Evolutionary conservation across 2,113 vertebrate species (phyloP), one percentile per base, ranked within the genome.

Genomic region (Chaenogobius annularis): DNA sequence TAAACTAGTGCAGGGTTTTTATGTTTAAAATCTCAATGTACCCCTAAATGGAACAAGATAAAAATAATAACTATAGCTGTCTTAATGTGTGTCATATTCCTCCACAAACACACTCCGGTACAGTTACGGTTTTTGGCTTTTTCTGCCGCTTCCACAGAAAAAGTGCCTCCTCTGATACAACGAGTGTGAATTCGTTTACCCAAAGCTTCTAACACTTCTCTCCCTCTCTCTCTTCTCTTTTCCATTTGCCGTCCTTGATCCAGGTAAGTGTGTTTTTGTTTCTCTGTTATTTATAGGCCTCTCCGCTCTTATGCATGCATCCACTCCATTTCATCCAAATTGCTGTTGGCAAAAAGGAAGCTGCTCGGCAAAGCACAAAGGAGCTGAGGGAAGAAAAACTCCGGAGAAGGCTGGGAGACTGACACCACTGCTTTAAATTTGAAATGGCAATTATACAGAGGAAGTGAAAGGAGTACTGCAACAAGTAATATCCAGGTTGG

Each of bases 191-290:
- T 67, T 74, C 70, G 70, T 79, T 64, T 77, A 47, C 56, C 65
- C 15, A 3, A 5, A 66, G 55, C 67, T n/a, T 17, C 67, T 80
- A 71, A 68, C 68, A 56, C 68, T 63, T 15, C 69, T 74, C 44
- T 75, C 11, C 15, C 20, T 69, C 64, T 75, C 11, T 19, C 20
- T 69, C 64, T 22, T 61, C 65, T 23, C 17, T 55, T 68, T 15
- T 66, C 46, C 43, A 59, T 69, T 37, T 74, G 72, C 80, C 68
- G 43, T 66, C 77, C 69, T 70, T 70, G 50, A 77, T 79, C 77
- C 67, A 89, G 89, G 84, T 88, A 83, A 89, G 84, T 82, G 56
- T 66, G 61, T 67, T 67, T 72, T 78, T 81, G 56, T 74, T 72
- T 74, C 73, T 54, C 19, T 48, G 26, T 54, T 72, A 55, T 74